Conservation (phyloP, 2,113 vertebrate species). For the Myxocyprinus asiaticus region DNA sequence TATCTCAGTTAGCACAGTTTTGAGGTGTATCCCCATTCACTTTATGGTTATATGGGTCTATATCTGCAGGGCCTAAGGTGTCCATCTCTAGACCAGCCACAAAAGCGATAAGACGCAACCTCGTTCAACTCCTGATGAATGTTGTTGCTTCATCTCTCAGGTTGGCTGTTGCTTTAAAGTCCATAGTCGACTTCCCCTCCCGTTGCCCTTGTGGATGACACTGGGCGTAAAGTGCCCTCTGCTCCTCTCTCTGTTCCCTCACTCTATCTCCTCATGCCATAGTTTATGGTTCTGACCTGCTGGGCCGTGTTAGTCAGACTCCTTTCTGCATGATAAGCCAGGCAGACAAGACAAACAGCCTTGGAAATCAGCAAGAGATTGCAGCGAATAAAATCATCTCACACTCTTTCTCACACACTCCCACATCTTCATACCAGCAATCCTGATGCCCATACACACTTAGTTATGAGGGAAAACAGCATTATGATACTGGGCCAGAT, state of each 20-base stretch:
- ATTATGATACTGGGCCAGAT: too few relatives aligned
- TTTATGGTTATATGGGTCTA: slow-evolving; percentile 55
- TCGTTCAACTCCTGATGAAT: slow-evolving; percentile 35
- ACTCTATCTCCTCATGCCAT: not conserved
- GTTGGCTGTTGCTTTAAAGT: slow-evolving; percentile 41
- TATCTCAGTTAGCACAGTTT: slow-evolving; percentile 8
- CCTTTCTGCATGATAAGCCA: slow-evolving; percentile 12
- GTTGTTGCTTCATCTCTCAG: slow-evolving; percentile 38
- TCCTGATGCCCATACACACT: not conserved
- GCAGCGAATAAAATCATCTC: not conserved
- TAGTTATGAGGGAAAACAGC: not conserved
- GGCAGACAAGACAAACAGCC: slow-evolving; percentile 16
- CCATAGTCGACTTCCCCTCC: slow-evolving; percentile 36
- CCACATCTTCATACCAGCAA: not conserved
- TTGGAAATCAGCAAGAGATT: not conserved
- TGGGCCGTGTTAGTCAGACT: not conserved
- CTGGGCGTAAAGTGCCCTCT: slow-evolving; percentile 9
- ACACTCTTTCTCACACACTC: not conserved
- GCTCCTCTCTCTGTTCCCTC: slow-evolving; percentile 18
- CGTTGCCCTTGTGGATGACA: slow-evolving; percentile 13
- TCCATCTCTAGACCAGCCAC: slow-evolving; percentile 3
- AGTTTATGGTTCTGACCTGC: slow-evolving; percentile 33
- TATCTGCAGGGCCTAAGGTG: slow-evolving; percentile 44
- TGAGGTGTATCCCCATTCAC: slow-evolving; percentile 33
- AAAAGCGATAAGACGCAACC: not conserved